Evolutionary conservation across 2,888 invertebrate species (phyloP), one percentile per base, ranked within the genome.

Genomic region (Malthinus seriepunctatus): DNA sequence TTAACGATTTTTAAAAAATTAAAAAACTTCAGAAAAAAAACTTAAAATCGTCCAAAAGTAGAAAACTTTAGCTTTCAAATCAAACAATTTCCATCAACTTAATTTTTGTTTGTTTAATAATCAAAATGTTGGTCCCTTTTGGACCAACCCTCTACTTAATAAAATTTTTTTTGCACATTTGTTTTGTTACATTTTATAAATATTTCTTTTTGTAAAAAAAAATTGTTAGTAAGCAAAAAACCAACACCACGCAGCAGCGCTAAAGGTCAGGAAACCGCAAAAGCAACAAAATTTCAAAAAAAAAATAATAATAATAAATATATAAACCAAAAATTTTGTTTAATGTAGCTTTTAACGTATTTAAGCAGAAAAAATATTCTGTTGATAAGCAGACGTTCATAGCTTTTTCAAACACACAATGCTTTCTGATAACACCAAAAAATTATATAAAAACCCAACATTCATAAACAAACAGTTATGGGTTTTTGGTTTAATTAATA

Each of bases 181-280:
- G 62, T 62, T 62, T 54, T 45, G 51, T 59, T 55, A 57, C 60
- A 58, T 47, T 50, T 23, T 23, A 23, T 23, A 23, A 23, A 23
- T n/a, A 23, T 23, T 3, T 23, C 5, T 5, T 23, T 23, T 2
- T 23, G 23, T 23, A 23, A 23, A 54, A 51, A 60, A 35, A 49
- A 60, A 55, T 50, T 58, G 55, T 67, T 67, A 67, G 67, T 65
- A 71, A 62, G 68, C 67, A 62, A 67, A 65, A 66, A 68, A 67
- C 63, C 64, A 66, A 67, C 62, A 62, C 60, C 63, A 70, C 39
- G 39, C 39, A 70, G 70, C 63, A 62, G 69, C 66, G 63, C 67
- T 63, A 68, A 66, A 63, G 67, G 68, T 65, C 63, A 65, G 70
- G 71, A 63, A 70, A 69, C 74, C 72, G 73, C 72, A 66, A 62